A percentile compares a stretch with the other conserved stretches of the same genome.
phyloP scores from a whole-genome alignment of 2,113 vertebrate species.

The Potamarius usumacintae region DNA sequence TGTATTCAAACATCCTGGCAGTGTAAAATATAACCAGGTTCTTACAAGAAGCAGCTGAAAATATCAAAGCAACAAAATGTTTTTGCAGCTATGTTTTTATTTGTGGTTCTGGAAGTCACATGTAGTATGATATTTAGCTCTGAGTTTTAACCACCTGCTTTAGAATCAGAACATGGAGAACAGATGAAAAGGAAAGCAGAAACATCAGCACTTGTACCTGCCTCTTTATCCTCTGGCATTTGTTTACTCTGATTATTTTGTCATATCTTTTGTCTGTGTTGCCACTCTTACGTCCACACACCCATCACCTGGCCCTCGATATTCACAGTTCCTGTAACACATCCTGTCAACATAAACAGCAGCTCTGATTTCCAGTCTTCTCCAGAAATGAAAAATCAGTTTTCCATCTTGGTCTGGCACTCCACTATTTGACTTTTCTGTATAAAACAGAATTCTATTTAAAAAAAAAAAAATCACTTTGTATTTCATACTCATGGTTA shows the following conservation, averaged over 20 bases:
- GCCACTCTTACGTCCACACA: background rate
- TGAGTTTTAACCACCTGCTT: background rate
- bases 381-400: slow-evolving; percentile 25
- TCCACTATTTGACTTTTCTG: background rate
- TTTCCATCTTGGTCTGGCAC: background rate
- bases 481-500: background rate
- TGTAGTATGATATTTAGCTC: slow-evolving; percentile 9
- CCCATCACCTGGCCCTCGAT: background rate
- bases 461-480: slow-evolving; percentile 14
- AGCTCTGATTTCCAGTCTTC: slow-evolving; percentile 26
- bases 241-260: slow-evolving; percentile 24
- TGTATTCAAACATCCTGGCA: background rate
- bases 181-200: background rate
- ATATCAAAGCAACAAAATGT: background rate
- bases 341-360: background rate
- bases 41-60: background rate
- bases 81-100: background rate
- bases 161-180: background rate
- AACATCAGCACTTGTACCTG: slow-evolving; percentile 34
- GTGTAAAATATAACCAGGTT: background rate
- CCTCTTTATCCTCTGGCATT: slow-evolving; percentile 17
- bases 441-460: background rate
- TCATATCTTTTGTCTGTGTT: slow-evolving; percentile 13
- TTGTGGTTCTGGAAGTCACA: slow-evolving; percentile 10
- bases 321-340: slow-evolving; percentile 8